These are phyloP conservation scores for Pteria penguin DNA, from an alignment of 2,888 invertebrate genomes.

Conservation along the genomic window DNA sequence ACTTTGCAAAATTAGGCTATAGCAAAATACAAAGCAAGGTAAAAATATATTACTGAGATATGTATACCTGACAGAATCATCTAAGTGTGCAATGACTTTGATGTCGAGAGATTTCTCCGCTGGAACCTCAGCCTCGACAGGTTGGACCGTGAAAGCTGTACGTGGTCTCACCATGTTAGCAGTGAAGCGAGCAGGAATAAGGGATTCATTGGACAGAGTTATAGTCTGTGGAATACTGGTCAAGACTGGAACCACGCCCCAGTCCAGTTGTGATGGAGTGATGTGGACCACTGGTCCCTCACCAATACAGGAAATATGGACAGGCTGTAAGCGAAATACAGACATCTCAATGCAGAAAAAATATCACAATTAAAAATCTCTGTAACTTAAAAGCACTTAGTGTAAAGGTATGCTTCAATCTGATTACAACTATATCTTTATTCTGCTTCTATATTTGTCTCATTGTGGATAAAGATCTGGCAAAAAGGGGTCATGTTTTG, in stretches of 20 bases:
- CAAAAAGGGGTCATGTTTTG: too few species aligned
- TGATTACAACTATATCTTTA: too few species aligned
- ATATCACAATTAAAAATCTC: too few species aligned
- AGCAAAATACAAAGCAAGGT: too few species aligned
- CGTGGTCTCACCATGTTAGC: constrained; percentile 81
- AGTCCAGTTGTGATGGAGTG: constrained; percentile 84
- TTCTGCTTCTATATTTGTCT: too few species aligned
- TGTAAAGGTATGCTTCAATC: too few species aligned
- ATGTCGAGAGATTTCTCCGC: constrained; percentile 75
- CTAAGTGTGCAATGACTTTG: constrained; percentile 75
- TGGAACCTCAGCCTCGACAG: constrained; percentile 75
- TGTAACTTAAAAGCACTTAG: too few species aligned
- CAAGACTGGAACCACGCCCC: constrained; percentile 84
- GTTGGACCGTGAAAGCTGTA: constrained; percentile 77
- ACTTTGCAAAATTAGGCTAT: too few species aligned
- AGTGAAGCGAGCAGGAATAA: constrained; percentile 84
- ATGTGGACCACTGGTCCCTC: constrained; percentile 86
- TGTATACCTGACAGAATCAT: constrained; percentile 79
- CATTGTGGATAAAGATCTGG: too few species aligned
- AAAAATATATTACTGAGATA: too few species aligned
- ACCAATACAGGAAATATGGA: constrained; percentile 80
- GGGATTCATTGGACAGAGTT: constrained; percentile 86
- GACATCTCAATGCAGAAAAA: too few species aligned
- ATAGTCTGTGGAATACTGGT: constrained; percentile 82
- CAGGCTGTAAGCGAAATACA: too few species aligned